Conservation (phyloP, 2,797 vertebrate genomes). For the Acanthis flammea region DNA sequence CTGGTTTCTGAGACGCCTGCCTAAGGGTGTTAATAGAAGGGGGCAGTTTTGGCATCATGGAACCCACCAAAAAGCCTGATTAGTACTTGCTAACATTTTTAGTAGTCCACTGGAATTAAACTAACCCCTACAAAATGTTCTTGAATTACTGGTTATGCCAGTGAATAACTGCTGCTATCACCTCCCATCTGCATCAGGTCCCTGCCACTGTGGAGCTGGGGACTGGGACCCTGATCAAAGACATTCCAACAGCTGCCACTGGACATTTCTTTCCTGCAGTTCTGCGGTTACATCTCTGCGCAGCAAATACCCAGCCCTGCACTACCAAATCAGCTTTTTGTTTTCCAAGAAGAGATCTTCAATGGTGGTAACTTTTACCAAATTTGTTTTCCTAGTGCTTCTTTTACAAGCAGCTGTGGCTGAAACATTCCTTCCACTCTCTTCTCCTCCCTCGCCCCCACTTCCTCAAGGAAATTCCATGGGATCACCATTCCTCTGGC, state of each 20-base stretch:
- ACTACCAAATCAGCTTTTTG: not conserved
- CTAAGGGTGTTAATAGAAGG: not conserved
- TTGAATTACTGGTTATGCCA: conserved; percentile 44
- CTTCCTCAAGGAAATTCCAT: conserved; percentile 69
- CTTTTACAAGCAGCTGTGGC: conserved; percentile 48
- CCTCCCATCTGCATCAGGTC: not conserved
- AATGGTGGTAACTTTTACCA: not conserved
- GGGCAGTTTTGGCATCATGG: not conserved
- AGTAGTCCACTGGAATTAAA: conserved; percentile 28
- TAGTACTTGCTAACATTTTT: not conserved
- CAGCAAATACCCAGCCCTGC: not conserved
- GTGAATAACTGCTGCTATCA: conserved; percentile 58
- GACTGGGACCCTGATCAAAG: not conserved
- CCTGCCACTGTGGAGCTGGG: not conserved
- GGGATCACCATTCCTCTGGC: conserved; percentile 49
- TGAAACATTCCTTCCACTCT: conserved; percentile 61
- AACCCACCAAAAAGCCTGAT: not conserved
- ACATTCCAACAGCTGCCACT: not conserved
- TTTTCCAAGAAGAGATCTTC: not conserved
- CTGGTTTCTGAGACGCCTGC: not conserved
- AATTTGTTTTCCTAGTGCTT: conserved; percentile 22
- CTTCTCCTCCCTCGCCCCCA: conserved; percentile 46
- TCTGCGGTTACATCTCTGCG: not conserved
- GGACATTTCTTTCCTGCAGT: not conserved
- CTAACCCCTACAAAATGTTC: conserved; percentile 34